Conservation (phyloP, 92 coral and sea anemone species). For the Paramuricea clavata region DNA sequence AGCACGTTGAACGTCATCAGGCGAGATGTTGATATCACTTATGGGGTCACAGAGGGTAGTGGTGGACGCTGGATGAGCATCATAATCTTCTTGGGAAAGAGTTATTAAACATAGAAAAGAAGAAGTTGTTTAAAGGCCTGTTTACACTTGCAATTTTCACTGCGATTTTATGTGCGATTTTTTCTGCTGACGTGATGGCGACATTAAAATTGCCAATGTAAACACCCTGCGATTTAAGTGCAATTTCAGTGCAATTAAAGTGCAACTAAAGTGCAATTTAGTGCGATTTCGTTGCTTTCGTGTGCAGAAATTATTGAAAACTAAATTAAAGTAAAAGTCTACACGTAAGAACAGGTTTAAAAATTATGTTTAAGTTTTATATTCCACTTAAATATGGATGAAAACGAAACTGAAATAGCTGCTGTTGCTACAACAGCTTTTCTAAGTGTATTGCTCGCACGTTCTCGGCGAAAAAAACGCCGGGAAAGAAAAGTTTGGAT, state of each 20-base stretch:
- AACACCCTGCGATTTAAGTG: not conserved
- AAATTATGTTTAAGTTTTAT: conserved; percentile 1
- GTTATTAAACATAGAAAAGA: too few relatives aligned
- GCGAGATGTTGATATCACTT: too few relatives aligned
- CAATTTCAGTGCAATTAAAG: not conserved
- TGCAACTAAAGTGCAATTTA: not conserved
- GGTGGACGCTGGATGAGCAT: too few relatives aligned
- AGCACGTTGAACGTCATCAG: too few relatives aligned
- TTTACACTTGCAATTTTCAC: not conserved
- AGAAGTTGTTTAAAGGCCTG: not conserved
- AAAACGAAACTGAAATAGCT: conserved; percentile 6
- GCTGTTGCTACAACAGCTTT: conserved; percentile 9
- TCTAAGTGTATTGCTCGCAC: conserved; percentile 41
- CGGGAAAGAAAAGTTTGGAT: conserved; percentile 59
- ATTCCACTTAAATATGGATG: conserved; percentile 1
- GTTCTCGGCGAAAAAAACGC: conserved; percentile 51
- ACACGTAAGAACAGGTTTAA: not conserved
- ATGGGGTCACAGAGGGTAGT: too few relatives aligned
- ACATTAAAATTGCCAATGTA: not conserved
- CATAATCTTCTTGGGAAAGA: too few relatives aligned
- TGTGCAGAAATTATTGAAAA: not conserved
- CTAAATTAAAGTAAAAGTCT: not conserved
- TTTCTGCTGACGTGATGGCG: conserved; percentile 1
- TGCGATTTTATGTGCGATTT: conserved; percentile 6
- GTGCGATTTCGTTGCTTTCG: conserved; percentile 3